Conservation (phyloP, 2,888 invertebrate species). For the Chloroclysta siterata region DNA sequence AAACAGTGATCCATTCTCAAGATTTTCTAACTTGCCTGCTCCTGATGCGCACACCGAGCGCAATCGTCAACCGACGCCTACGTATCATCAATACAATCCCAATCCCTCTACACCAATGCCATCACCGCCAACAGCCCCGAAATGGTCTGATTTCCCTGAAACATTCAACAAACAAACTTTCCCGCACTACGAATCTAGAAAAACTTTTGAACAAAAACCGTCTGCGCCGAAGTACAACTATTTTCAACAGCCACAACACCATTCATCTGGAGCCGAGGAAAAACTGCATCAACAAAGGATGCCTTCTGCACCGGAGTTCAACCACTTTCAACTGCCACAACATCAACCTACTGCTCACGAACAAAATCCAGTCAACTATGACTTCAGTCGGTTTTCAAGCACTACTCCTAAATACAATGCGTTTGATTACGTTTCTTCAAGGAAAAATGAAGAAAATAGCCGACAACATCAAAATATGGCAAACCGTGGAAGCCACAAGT, state of each 20-base stretch:
- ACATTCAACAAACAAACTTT: constrained; percentile 27
- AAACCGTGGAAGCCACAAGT: constrained; percentile 55
- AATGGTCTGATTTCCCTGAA: constrained; percentile 45
- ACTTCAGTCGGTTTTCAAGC: background rate
- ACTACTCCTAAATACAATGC: constrained; percentile 1
- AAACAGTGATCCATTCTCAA: constrained; percentile 16
- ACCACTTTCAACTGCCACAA: constrained; percentile 8
- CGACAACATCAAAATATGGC: constrained; percentile 11
- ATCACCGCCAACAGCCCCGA: constrained; percentile 40
- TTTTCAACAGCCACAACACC: constrained; percentile 11
- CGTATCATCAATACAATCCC: constrained; percentile 8
- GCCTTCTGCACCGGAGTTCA: constrained; percentile 12
- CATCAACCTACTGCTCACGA: background rate
- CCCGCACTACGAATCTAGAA: constrained; percentile 21
- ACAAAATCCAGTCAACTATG: constrained; percentile 7
- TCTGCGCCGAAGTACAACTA: constrained; percentile 6
- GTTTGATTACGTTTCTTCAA: background rate
- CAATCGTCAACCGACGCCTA: constrained; percentile 27
- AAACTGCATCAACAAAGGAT: constrained; percentile 1
- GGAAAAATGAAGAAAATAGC: background rate
- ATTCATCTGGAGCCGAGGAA: background rate
- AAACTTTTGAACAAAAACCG: constrained; percentile 5
- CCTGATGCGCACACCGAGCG: constrained; percentile 2
- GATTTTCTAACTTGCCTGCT: constrained; percentile 14
- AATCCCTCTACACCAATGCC: constrained; percentile 36